These are phyloP conservation scores for Blastobasis adustella DNA, from an alignment of 2,888 invertebrate species.

Conservation along the genomic window DNA sequence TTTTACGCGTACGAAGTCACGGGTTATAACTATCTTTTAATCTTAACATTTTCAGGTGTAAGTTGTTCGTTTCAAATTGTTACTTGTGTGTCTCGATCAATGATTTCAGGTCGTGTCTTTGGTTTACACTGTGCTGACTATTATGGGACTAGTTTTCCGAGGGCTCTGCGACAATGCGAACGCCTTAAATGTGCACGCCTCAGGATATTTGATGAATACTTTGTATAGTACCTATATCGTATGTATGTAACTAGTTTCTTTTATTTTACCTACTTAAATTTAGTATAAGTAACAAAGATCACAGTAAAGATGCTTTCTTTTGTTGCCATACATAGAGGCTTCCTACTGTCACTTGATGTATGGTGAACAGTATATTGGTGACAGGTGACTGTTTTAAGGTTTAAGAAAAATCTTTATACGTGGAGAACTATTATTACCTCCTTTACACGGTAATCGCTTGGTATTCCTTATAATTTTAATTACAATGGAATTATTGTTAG, in stretches of 20 bases:
- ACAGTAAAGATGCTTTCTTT: background rate
- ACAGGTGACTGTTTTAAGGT: background rate
- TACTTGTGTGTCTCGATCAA: too few relatives aligned
- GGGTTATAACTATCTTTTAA: too few relatives aligned
- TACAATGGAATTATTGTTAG: too few relatives aligned
- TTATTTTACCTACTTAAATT: too few relatives aligned
- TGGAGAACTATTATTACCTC: too few relatives aligned
- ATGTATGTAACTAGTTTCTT: slow-evolving; percentile 21
- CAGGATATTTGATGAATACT: slow-evolving; percentile 24
- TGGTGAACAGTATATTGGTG: background rate
- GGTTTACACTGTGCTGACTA: slow-evolving; percentile 28
- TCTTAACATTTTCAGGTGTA: too few relatives aligned
- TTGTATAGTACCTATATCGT: slow-evolving; percentile 33
- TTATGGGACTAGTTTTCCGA: slow-evolving; percentile 31
- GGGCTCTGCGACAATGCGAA: slow-evolving; percentile 21
- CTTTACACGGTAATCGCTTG: too few relatives aligned
- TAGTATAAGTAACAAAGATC: too few relatives aligned
- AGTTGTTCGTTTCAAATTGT: too few relatives aligned
- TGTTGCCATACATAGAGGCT: background rate
- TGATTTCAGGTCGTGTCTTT: slow-evolving; percentile 36
- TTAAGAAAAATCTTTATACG: too few relatives aligned
- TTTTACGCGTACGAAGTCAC: slow-evolving; percentile 14
- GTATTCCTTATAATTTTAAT: too few relatives aligned
- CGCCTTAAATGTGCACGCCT: slow-evolving; percentile 6
- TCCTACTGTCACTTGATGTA: background rate